Conservation (phyloP, 2,113 vertebrate species). For the Calypte anna region DNA sequence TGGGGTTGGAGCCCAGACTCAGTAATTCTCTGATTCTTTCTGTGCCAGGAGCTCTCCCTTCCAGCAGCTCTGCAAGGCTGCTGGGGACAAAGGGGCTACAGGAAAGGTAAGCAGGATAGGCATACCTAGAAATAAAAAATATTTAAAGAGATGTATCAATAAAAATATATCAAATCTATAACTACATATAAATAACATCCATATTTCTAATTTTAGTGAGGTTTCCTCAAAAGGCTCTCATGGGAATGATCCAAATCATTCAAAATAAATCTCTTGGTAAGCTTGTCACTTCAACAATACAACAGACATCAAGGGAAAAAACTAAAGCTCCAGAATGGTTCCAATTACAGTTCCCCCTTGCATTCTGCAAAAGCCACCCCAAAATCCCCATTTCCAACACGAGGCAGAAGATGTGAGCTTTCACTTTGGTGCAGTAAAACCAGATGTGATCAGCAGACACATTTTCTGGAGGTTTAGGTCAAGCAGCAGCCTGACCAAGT, state of each 20-base stretch:
- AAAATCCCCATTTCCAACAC: background rate
- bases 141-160: no score
- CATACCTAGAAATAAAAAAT: no score
- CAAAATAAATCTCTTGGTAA: background rate
- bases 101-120: background rate
- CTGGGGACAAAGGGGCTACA: background rate
- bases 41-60: background rate
- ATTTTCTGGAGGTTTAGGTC: background rate
- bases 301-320: background rate
- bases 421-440: background rate
- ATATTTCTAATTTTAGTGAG: background rate
- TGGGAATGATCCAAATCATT: background rate
- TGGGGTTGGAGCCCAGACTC: no score
- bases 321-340: background rate
- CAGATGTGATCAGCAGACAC: accelerated
- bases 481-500: background rate
- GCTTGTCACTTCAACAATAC: background rate
- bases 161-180: background rate
- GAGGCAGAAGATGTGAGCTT: background rate
- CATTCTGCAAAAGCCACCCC: background rate
- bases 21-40: no score
- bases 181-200: background rate
- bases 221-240: background rate
- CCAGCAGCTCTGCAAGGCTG: background rate
- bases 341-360: background rate